A percentile compares a stretch with the other conserved stretches of the same genome.
Evolutionary conservation across 1,140 invertebrate genomes (phyloP).

Genomic region (Neomicropteryx cornuta): DNA sequence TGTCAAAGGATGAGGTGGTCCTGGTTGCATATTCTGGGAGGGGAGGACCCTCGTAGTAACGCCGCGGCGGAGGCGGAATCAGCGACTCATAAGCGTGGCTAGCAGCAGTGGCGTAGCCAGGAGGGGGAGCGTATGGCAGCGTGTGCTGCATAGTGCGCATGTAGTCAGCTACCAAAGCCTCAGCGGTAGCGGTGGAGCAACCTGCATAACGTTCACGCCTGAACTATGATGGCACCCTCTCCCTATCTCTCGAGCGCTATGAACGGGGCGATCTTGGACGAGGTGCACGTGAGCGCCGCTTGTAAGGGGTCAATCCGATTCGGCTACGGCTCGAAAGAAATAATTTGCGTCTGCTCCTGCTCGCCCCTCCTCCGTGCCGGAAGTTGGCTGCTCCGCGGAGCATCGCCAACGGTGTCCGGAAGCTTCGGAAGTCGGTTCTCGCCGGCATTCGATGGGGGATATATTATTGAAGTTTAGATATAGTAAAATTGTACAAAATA

Average conservation of each 20-base stretch:
- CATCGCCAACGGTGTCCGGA: too few relatives aligned
- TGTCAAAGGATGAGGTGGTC: constrained; percentile 49
- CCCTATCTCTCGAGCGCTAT: too few relatives aligned
- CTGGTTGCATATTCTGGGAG: constrained; percentile 45
- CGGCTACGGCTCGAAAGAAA: constrained; percentile 37
- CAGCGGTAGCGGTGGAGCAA: constrained; percentile 55
- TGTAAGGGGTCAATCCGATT: constrained; percentile 37
- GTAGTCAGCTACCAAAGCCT: constrained; percentile 66
- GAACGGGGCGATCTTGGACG: constrained; percentile 26
- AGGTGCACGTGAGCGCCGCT: constrained; percentile 45
- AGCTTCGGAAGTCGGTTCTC: too few relatives aligned
- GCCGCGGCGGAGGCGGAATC: constrained; percentile 51
- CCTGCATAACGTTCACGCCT: too few relatives aligned
- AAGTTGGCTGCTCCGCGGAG: too few relatives aligned
- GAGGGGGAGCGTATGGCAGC: constrained; percentile 56
- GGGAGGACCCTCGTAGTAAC: constrained; percentile 66
- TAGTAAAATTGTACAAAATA: constrained; percentile 27
- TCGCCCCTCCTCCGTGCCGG: too few relatives aligned
- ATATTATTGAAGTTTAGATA: constrained; percentile 29
- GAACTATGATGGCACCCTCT: constrained; percentile 34
- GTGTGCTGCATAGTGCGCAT: constrained; percentile 74
- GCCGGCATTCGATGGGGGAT: too few relatives aligned
- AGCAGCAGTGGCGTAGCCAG: constrained; percentile 43
- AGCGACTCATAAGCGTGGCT: constrained; percentile 64
- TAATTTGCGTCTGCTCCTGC: constrained; percentile 40